Evolutionary conservation across 2,888 invertebrate genomes (phyloP), one percentile per base, ranked within the genome.

Genomic region (Mimas tiliae): DNA sequence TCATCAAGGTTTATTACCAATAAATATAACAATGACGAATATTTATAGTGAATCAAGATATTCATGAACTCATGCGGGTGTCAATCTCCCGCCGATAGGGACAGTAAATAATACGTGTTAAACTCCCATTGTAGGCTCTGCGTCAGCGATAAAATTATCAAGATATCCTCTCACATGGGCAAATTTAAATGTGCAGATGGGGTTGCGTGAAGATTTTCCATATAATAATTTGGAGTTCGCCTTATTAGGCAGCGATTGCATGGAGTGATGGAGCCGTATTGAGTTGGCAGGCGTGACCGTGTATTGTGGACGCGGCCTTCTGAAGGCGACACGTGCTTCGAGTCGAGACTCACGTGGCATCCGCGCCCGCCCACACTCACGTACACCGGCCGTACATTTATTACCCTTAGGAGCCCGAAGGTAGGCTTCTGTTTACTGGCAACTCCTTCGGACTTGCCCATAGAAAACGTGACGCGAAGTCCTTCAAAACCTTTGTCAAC

Each of bases 401-500:
- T 65, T 65, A 64, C 69, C 72, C 72, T 67, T 62, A 65, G 66
- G 64, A 69, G 66, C 65, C 75, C 70, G 52, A 72, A 74, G 74
- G 72, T 75, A 76, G 80, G 80, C 80, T 85, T 88, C 82, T 87
- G 80, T 89, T 90, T 87, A 80, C 78, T 72, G 78, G 64, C 74
- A 84, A 87, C 86, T 83, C 82, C 86, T 90, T 83, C 79, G 83
- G 82, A 79, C 75, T 72, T 68, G 69, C 73, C 76, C 69, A 69
- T 69, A 76, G 76, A 75, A 84, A 88, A 89, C 90, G 88, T 87
- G 89, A 84, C 82, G 69, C 72, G 81, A 87, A 88, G 79, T 85
- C 85, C 86, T 82, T 78, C 79, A 83, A 86, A 84, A 74, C 79
- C 79, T 79, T 83, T 81, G 72, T 71, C 83, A 90, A 90, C 84